These are phyloP conservation scores for Ceratosolen solmsi DNA, from an alignment of 1,140 invertebrate species.

Conservation along the genomic window DNA sequence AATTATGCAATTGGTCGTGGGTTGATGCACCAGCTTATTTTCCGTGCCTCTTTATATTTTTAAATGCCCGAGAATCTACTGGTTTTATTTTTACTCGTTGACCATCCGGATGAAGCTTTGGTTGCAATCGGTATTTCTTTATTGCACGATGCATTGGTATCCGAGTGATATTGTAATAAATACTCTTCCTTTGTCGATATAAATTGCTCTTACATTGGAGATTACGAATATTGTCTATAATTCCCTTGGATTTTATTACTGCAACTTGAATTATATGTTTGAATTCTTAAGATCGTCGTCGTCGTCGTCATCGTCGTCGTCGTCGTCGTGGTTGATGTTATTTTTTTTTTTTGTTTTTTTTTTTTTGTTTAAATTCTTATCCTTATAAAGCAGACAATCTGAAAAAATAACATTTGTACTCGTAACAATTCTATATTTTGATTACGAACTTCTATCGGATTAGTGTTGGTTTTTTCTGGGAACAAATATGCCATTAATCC, in stretches of 20 bases:
- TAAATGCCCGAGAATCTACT: neutral
- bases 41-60: neutral
- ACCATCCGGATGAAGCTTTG: too few relatives aligned
- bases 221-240: too few relatives aligned
- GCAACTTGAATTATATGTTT: too few relatives aligned
- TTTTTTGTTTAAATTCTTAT: neutral
- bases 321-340: too few relatives aligned
- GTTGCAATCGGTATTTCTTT: neutral
- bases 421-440: neutral
- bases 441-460: neutral
- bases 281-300: too few relatives aligned
- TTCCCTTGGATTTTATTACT: too few relatives aligned
- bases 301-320: too few relatives aligned
- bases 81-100: neutral
- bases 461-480: neutral
- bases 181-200: too few relatives aligned
- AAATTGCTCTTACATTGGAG: too few relatives aligned
- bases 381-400: neutral
- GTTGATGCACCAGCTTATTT: neutral
- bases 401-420: neutral
- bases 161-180: too few relatives aligned
- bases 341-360: neutral
- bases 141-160: neutral
- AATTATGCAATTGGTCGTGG: slow-evolving; percentile 43
- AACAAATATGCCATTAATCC: neutral